Conservation (phyloP, 2,797 vertebrate genomes). For the Dendrocincla tyrannina region DNA sequence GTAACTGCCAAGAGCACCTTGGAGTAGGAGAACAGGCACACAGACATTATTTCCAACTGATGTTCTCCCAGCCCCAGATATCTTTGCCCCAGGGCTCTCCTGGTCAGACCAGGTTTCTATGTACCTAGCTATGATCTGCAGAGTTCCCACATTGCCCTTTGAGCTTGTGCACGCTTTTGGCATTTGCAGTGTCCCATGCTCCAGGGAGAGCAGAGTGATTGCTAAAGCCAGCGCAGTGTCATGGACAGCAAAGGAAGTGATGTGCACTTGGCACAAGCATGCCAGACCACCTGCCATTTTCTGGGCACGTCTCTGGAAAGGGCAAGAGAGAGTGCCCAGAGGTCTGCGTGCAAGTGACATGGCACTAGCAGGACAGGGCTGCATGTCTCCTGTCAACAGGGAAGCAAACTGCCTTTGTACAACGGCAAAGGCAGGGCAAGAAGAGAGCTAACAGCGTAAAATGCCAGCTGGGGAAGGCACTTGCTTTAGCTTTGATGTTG, state of each 20-base stretch:
- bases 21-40: not conserved
- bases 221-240: not conserved
- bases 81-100: not conserved
- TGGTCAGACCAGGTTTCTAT: not conserved
- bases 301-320: not conserved
- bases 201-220: not conserved
- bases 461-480: not conserved
- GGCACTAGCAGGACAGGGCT: not conserved
- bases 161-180: not conserved
- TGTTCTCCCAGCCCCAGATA: not conserved
- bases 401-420: not conserved
- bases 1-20: not conserved
- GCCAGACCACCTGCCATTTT: not conserved
- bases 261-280: not conserved
- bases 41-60: not conserved
- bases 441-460: not conserved
- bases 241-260: not conserved
- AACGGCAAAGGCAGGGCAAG: not conserved
- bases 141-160: not conserved
- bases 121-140: not conserved
- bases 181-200: not conserved
- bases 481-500: not conserved
- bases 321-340: not conserved
- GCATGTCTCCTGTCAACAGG: not conserved
- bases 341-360: not conserved